Evolutionary conservation across 2,797 vertebrate species (phyloP).

Genomic region (Enteromius paludinosus): DNA sequence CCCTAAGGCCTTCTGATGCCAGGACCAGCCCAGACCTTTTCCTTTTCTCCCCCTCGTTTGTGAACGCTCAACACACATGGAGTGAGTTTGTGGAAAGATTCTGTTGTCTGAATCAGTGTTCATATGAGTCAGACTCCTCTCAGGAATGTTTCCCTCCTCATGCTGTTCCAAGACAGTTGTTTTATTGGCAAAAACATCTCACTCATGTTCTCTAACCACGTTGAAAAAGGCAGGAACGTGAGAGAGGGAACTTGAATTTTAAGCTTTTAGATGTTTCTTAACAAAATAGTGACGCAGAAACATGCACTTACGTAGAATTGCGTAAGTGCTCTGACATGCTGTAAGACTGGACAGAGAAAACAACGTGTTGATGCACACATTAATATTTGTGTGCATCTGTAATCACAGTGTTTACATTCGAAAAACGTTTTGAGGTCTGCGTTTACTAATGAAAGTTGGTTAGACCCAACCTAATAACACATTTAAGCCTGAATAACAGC

Average conservation of each 20-base stretch:
- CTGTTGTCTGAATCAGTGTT: slow-evolving; percentile 49
- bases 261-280: slow-evolving; percentile 13
- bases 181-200: slow-evolving; percentile 45
- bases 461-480: slow-evolving; percentile 55
- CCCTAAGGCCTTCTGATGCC: slow-evolving; percentile 62
- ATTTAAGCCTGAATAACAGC: slow-evolving; percentile 60
- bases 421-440: background rate
- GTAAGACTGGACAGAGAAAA: slow-evolving; percentile 9
- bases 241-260: background rate
- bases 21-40: slow-evolving; percentile 56
- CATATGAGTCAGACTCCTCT: slow-evolving; percentile 43
- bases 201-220: slow-evolving; percentile 22
- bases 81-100: slow-evolving; percentile 64
- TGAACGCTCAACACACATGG: slow-evolving; percentile 71
- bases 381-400: background rate
- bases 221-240: background rate
- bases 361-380: background rate
- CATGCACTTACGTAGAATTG: slow-evolving; percentile 24
- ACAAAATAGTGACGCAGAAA: slow-evolving; percentile 23
- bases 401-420: background rate
- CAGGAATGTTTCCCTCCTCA: slow-evolving; percentile 27
- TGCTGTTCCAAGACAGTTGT: slow-evolving; percentile 30
- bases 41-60: slow-evolving; percentile 51
- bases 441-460: slow-evolving; percentile 36
- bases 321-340: background rate